Evolutionary conservation across 2,113 vertebrate species (phyloP).

Genomic region (Pollimyrus isidori): DNA sequence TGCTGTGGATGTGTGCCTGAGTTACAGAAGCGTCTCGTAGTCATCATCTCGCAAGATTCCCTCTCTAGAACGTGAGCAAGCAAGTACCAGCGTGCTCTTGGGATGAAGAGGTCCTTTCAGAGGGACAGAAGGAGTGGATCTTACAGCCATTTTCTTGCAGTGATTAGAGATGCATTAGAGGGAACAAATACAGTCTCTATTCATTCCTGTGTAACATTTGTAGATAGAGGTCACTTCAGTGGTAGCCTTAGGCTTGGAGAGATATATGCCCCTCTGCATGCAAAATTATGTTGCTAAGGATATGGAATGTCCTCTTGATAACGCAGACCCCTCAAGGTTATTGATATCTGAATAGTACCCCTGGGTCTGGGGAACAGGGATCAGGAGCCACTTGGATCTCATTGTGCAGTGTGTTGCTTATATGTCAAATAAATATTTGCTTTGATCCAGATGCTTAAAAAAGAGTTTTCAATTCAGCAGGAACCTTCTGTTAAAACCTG

Average conservation of each 20-base stretch:
- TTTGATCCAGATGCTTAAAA: neutral
- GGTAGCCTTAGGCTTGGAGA: neutral
- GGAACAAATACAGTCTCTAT: neutral
- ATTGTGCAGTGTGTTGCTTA: neutral
- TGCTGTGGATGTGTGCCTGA: neutral
- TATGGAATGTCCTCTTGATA: neutral
- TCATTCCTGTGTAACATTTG: neutral
- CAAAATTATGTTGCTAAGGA: neutral
- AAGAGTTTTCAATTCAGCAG: neutral
- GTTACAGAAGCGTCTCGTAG: neutral
- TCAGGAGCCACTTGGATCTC: neutral
- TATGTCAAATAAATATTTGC: neutral
- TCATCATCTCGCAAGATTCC: neutral
- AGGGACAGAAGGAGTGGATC: neutral
- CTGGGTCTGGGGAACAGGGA: neutral
- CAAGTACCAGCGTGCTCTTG: neutral
- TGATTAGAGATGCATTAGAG: neutral
- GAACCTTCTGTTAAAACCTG: neutral
- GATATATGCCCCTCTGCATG: neutral
- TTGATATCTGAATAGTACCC: neutral
- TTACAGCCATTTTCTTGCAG: neutral
- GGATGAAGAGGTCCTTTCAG: neutral
- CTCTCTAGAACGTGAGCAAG: neutral
- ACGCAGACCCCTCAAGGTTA: neutral
- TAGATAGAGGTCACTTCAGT: neutral